These are phyloP conservation scores for Lysandra bellargus DNA, from an alignment of 2,888 invertebrate genomes.

Conservation along the genomic window DNA sequence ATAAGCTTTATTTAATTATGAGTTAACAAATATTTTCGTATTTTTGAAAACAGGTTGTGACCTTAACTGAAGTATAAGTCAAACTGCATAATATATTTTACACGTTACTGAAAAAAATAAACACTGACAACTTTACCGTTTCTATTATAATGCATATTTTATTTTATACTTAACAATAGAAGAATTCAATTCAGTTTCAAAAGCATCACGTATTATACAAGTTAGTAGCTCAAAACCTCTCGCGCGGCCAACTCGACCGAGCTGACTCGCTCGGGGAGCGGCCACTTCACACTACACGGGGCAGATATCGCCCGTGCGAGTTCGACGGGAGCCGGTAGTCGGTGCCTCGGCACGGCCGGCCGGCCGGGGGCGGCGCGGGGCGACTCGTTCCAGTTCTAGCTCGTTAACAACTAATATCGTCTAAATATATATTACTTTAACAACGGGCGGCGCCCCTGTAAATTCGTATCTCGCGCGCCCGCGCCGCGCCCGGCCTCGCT, in stretches of 20 bases:
- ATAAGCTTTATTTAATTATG: constrained; percentile 82
- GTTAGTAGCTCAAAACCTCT: constrained; percentile 70
- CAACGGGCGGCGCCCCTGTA: constrained; percentile 15
- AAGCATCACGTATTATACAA: constrained; percentile 78
- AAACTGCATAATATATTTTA: constrained; percentile 69
- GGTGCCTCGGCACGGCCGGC: neutral
- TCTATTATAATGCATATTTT: constrained; percentile 77
- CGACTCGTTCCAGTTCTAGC: constrained; percentile 22
- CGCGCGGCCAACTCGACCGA: constrained; percentile 70
- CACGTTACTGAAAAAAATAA: constrained; percentile 75
- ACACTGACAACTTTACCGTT: constrained; percentile 70
- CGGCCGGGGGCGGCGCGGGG: neutral
- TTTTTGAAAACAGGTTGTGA: constrained; percentile 79
- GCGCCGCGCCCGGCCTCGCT: neutral
- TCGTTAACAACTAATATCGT: constrained; percentile 28
- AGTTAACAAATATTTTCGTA: constrained; percentile 80
- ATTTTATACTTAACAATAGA: constrained; percentile 76
- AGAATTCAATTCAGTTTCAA: constrained; percentile 78
- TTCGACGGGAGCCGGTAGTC: neutral
- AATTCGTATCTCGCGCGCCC: constrained; percentile 21
- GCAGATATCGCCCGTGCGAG: constrained; percentile 43
- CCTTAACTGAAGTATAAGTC: constrained; percentile 79
- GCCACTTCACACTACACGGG: constrained; percentile 45
- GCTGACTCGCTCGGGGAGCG: constrained; percentile 75
- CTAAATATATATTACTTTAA: constrained; percentile 25